Conservation (phyloP, 2,888 invertebrate species). For the Stramonita haemastoma region DNA sequence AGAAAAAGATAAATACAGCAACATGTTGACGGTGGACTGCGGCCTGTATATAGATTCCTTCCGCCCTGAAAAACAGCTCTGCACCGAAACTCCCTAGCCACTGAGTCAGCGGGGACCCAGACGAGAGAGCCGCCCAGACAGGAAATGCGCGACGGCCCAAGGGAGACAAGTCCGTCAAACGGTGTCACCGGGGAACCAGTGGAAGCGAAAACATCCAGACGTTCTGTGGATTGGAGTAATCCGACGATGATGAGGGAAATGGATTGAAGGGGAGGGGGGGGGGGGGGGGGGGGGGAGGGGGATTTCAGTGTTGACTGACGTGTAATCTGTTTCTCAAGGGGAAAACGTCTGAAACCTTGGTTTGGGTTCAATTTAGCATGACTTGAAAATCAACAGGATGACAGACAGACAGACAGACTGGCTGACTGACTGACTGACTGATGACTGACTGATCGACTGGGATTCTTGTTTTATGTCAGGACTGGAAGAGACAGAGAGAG, state of each 20-base stretch:
- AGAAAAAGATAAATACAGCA: too few species aligned
- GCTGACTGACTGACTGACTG: background rate
- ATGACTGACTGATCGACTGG: too few species aligned
- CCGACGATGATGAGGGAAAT: too few species aligned
- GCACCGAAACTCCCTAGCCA: background rate
- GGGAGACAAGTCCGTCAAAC: conserved; percentile 8
- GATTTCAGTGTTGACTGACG: background rate
- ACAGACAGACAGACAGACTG: background rate
- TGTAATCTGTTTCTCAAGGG: background rate
- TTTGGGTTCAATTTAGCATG: background rate
- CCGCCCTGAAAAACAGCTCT: background rate
- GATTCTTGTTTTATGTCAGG: too few species aligned
- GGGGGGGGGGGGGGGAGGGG: background rate
- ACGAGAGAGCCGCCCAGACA: background rate
- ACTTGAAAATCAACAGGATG: background rate
- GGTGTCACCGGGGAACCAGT: background rate
- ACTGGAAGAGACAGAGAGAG: background rate
- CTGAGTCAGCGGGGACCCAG: background rate
- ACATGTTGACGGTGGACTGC: too few species aligned
- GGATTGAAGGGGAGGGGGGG: background rate
- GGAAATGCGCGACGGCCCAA: background rate
- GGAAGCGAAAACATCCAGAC: background rate
- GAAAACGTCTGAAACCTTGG: background rate
- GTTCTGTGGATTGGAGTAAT: background rate
- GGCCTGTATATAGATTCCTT: too few species aligned